Percentiles rank a stretch among this genome's conserved stretches.
These are phyloP conservation scores for Antechinus flavipes DNA, from an alignment of 2,113 vertebrate genomes.

Conservation along the genomic window DNA sequence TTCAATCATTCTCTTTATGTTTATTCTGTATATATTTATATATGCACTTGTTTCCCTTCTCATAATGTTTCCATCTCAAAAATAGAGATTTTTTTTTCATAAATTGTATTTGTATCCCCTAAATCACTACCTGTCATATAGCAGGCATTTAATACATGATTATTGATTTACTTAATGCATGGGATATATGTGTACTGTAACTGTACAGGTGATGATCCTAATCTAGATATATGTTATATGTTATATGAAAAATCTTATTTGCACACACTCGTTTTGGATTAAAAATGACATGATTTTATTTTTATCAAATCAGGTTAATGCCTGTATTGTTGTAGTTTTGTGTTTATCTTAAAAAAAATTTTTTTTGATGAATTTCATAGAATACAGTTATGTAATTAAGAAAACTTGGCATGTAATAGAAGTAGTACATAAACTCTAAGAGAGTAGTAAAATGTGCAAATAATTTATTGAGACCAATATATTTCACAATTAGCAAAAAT, in stretches of 20 bases:
- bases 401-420: not conserved
- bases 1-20: not conserved
- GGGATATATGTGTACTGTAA: not conserved
- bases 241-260: slow-evolving; percentile 2
- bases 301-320: slow-evolving; percentile 21
- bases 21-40: not conserved
- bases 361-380: not conserved
- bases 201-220: not conserved
- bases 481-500: not conserved
- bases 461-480: not conserved
- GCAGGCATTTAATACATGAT: not conserved
- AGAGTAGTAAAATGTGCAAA: not conserved
- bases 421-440: not conserved
- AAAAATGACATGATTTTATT: not conserved
- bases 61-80: not conserved
- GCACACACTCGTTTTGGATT: not conserved
- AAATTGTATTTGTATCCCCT: not conserved
- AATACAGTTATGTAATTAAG: not conserved
- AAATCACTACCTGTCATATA: not conserved
- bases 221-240: not conserved
- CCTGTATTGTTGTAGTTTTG: not conserved
- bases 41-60: not conserved
- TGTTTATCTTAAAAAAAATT: not conserved
- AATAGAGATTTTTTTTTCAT: not conserved
- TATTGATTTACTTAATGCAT: not conserved